Percentiles rank a stretch among this genome's conserved stretches.
phyloP scores from a whole-genome alignment of 2,113 vertebrate genomes.

The Otis tarda region DNA sequence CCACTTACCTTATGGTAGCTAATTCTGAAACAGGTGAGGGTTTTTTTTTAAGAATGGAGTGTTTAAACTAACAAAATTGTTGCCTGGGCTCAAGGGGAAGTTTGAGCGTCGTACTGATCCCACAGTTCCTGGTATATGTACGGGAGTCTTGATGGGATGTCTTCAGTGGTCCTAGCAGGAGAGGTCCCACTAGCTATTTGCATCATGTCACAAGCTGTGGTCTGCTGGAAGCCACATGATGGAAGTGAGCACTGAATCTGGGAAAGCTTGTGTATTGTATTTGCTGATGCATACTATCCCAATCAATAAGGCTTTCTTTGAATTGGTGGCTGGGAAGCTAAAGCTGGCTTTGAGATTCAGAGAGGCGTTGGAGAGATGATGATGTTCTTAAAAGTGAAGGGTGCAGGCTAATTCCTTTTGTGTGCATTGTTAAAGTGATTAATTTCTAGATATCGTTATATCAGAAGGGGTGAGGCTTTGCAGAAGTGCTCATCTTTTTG shows the following conservation, averaged over 20 bases:
- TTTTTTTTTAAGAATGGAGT: neutral
- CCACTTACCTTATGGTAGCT: neutral
- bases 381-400: constrained; percentile 31
- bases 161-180: neutral
- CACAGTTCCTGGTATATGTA: neutral
- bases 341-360: constrained; percentile 21
- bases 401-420: constrained; percentile 46
- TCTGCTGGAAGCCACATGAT: neutral
- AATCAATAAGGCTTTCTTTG: neutral
- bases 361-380: neutral
- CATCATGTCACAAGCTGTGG: neutral
- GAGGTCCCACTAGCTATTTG: neutral
- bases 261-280: neutral
- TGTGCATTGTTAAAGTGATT: constrained; percentile 33
- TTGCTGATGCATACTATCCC: neutral
- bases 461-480: constrained; percentile 48
- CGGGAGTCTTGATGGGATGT: neutral
- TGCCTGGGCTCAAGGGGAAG: neutral
- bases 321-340: neutral
- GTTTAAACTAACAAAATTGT: neutral
- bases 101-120: neutral
- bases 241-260: neutral
- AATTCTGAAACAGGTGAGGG: neutral
- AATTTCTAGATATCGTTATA: constrained; percentile 63
- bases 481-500: constrained; percentile 58